A percentile compares a stretch with the other conserved stretches of the same genome.
Conservation (phyloP, 2,888 invertebrate species). For the Panopea generosa region DNA sequence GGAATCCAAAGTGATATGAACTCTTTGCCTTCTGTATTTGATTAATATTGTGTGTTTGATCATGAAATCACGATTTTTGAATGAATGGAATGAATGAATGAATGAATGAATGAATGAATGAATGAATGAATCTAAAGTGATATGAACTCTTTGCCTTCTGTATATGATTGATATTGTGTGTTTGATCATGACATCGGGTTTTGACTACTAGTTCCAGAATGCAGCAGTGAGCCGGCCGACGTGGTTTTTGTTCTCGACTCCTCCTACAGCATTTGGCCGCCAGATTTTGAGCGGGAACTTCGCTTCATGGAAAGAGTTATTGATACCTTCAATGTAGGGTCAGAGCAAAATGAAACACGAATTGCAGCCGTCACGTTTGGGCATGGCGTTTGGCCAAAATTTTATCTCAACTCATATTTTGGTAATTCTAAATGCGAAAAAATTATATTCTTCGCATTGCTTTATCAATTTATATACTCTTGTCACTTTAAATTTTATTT, state of each 20-base stretch:
- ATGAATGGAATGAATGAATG: too few species aligned
- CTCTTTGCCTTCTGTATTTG: too few species aligned
- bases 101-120: too few species aligned
- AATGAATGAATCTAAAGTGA: too few species aligned
- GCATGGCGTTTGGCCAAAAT: conserved; percentile 65
- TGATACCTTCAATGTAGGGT: conserved; percentile 70
- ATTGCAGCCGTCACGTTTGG: conserved; percentile 75
- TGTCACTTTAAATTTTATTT: too few species aligned
- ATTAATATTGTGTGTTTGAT: too few species aligned
- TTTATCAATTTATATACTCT: too few species aligned
- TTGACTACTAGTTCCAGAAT: conserved; percentile 15
- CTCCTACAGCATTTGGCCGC: conserved; percentile 77
- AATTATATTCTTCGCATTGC: too few species aligned
- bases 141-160: too few species aligned
- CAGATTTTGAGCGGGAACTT: conserved; percentile 76
- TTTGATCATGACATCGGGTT: conserved; percentile 1
- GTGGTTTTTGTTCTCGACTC: conserved; percentile 74
- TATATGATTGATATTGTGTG: too few species aligned
- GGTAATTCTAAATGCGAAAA: conserved; percentile 40
- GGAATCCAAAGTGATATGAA: too few species aligned
- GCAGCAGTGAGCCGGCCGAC: conserved; percentile 66
- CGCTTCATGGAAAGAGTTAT: conserved; percentile 72
- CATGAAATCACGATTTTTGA: neutral
- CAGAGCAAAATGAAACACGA: conserved; percentile 54
- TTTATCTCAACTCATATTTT: conserved; percentile 66